Evolutionary conservation across 2,888 invertebrate species (phyloP).

Genomic region (Phalera bucephala): DNA sequence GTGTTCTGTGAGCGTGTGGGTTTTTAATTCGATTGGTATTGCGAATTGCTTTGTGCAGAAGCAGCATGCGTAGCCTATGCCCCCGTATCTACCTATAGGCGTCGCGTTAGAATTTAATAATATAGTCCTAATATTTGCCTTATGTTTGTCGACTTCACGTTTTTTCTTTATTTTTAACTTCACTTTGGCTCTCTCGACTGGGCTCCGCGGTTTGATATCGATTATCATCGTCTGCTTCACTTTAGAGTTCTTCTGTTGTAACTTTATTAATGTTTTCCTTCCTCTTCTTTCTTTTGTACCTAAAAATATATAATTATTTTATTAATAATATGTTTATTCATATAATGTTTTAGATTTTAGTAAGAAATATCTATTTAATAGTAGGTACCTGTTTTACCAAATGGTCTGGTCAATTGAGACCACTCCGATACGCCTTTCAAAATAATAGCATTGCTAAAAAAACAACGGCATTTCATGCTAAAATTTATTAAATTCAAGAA

Average conservation of each 20-base stretch:
- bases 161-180: conserved; percentile 2
- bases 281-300: not conserved
- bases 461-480: too few species aligned
- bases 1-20: conserved; percentile 38
- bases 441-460: too few species aligned
- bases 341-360: too few species aligned
- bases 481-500: too few species aligned
- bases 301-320: not conserved
- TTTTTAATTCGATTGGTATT: conserved; percentile 46
- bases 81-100: conserved; percentile 38
- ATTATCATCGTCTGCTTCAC: not conserved
- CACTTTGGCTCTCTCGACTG: not conserved
- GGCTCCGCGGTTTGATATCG: not conserved
- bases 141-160: conserved; percentile 35
- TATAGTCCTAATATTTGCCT: conserved; percentile 34
- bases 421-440: too few species aligned
- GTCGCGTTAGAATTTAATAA: conserved; percentile 43
- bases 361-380: too few species aligned
- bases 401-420: too few species aligned
- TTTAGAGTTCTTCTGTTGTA: not conserved
- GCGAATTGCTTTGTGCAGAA: conserved; percentile 44
- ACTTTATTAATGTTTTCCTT: not conserved
- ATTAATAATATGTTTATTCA: too few species aligned
- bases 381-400: too few species aligned
- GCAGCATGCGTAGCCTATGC: conserved; percentile 46